Evolutionary conservation across 2,113 vertebrate genomes (phyloP).

Genomic region (Gymnogyps californianus): DNA sequence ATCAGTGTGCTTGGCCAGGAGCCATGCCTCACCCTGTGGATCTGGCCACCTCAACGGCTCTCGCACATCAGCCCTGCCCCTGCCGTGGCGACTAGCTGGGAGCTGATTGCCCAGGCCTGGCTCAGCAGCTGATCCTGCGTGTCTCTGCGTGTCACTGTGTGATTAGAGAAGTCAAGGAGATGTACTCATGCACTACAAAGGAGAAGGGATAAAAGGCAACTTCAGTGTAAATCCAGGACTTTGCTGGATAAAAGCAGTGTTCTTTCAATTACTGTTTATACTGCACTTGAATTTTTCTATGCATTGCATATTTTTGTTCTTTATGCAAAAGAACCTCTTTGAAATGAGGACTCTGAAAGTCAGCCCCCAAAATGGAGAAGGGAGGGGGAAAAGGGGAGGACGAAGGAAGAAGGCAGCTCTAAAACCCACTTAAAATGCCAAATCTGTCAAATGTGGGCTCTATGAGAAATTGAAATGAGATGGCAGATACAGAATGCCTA

Average conservation of each 20-base stretch:
- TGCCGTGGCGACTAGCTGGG: neutral
- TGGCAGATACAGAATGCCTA: neutral
- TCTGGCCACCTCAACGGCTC: neutral
- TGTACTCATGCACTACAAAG: neutral
- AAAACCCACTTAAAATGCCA: neutral
- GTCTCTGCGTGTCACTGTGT: neutral
- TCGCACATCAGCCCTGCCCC: neutral
- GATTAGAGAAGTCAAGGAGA: neutral
- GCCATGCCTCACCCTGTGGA: accelerated
- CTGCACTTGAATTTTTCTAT: neutral
- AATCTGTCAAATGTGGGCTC: neutral
- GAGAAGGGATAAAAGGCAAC: neutral
- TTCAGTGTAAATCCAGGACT: neutral
- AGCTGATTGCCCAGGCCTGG: neutral
- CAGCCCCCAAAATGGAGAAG: neutral
- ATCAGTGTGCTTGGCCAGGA: neutral
- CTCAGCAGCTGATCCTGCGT: neutral
- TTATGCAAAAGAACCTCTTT: neutral
- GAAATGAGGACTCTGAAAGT: neutral
- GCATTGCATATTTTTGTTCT: neutral
- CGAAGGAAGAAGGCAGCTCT: neutral
- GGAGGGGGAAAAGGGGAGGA: neutral
- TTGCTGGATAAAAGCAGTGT: neutral
- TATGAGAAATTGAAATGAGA: neutral
- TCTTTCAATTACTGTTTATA: neutral